Base-by-base conservation (phyloP, 1,140 invertebrate genomes). In the Galleria mellonella region DNA sequence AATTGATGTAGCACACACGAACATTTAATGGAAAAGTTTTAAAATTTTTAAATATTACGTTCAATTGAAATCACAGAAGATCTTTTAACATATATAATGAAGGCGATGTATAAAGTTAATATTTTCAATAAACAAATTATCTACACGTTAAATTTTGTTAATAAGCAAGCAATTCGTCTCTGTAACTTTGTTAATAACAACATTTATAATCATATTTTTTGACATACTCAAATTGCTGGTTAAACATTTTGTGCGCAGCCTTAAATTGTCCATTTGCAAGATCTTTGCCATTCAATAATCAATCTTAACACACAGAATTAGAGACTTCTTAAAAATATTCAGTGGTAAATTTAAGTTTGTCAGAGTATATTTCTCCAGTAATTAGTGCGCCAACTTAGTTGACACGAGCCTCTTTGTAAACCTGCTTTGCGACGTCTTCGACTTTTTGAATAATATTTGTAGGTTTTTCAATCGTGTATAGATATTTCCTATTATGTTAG, bases 381-480 rank as follows among this genome's bases (percentile, higher is more conserved):
- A 76, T 71, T 72, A 76, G 57, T 63, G 39, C 51, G 48, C 58
- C 72, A 70, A 68, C 56, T 59, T 54, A 46, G 49, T 53, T 56
- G 56, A 62, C 72, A 69, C 63, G 70, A 62, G 52, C 44, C 31
- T 51, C 55, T 61, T 70, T 70, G 63, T 70, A 15, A 47, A 23
- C 28, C n/a, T 30, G 43, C 54, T 62, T 67, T 60, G 50, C 55
- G 61, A 59, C 51, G 53, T n/a, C n/a, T 62, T 46, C 55, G 58
- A 40, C 42, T 71, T 72, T 55, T 50, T 63, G 62, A 58, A 61
- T 56, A 71, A 64, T 52, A 55, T 64, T 68, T 64, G 59, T 61
- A 49, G 43, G 57, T 70, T 70, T 68, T 66, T 64, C 55, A 60
- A 59, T 73, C 65, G 68, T 70, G 70, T 67, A 31, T 51, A 41